These are phyloP conservation scores for Mesitornis unicolor DNA, from an alignment of 2,113 vertebrate species.

Conservation along the genomic window DNA sequence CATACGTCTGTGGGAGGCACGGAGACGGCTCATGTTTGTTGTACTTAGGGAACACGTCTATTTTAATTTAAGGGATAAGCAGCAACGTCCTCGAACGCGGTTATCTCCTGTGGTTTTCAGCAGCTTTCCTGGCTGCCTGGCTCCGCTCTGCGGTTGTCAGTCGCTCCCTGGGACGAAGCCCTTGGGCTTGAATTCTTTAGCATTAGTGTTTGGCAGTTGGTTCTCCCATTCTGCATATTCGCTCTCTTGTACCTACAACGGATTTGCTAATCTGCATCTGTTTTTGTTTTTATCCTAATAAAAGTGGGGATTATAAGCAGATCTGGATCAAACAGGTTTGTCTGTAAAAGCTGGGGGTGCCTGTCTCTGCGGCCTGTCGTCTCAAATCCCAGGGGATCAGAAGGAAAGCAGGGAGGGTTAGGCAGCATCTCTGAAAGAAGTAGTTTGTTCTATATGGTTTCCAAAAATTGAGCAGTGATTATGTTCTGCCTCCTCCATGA, in stretches of 20 bases:
- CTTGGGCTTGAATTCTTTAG: constrained; percentile 23
- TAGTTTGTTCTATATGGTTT: background rate
- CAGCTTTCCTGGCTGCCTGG: background rate
- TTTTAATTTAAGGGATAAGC: background rate
- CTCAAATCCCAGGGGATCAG: background rate
- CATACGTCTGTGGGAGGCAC: rapidly evolving
- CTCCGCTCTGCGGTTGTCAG: background rate
- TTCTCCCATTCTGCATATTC: background rate
- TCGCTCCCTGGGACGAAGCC: background rate
- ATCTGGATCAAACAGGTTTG: constrained; percentile 9
- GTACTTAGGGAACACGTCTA: background rate
- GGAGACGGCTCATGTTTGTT: background rate
- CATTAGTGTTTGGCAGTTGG: background rate
- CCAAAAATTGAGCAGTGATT: background rate
- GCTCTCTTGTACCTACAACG: background rate
- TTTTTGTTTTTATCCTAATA: constrained; percentile 32
- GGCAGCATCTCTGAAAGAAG: background rate
- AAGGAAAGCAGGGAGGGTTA: background rate
- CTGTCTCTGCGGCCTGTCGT: background rate
- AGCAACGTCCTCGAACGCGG: rapidly evolving
- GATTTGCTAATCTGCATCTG: constrained; percentile 40
- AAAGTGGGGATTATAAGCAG: background rate
- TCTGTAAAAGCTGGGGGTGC: background rate
- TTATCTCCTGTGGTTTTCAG: background rate
- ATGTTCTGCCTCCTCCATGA: background rate